Base-by-base conservation (phyloP, 2,797 vertebrate genomes). In the Poecilia picta region DNA sequence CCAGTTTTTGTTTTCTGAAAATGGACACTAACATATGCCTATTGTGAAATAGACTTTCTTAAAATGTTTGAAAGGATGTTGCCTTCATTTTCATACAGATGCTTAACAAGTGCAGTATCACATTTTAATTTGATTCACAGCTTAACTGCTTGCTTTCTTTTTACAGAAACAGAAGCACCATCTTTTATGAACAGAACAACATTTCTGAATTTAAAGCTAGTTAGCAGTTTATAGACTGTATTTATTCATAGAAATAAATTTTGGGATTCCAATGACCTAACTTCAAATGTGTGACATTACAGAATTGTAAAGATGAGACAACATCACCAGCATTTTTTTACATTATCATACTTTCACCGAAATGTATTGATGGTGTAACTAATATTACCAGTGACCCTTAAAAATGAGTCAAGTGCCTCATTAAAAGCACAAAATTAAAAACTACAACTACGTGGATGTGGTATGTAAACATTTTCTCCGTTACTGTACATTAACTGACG, bases 1-100 rank as follows among this genome's bases (percentile, higher is more conserved):
- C 59, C 2, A 74, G 53, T 74, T 87, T 78, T 83, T 84, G 85
- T 89, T 87, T 89, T 85, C 74, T 78, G 85, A 84, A 82, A 81
- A 79, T 74, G 55, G 75, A 74, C 73, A 49, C 71, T 64, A 81
- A 73, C 47, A 74, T 43, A 76, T 33, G 51, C 79, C 12, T n/a
- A 78, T 71, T 31, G 33, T 51, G 1, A 53, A 79, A 80, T 70
- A 11, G 46, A 49, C 74, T 41, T 73, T 78, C 80, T 72, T 39
- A 13, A 75, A 74, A 49, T 39, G 18, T 77, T 77, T 57, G 81
- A 23, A 39, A 57, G 18, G 45, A 64, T 51, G 15, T 49, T 28
- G 0, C 41, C 59, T 33, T 46, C 11, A 43, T 59, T 1, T 46
- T 39, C 46, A 5, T 53, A 11, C 33, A 0, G 12, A 59, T 5